phyloP scores from a whole-genome alignment of 1,140 invertebrate genomes.

The Heliconius hermathena region DNA sequence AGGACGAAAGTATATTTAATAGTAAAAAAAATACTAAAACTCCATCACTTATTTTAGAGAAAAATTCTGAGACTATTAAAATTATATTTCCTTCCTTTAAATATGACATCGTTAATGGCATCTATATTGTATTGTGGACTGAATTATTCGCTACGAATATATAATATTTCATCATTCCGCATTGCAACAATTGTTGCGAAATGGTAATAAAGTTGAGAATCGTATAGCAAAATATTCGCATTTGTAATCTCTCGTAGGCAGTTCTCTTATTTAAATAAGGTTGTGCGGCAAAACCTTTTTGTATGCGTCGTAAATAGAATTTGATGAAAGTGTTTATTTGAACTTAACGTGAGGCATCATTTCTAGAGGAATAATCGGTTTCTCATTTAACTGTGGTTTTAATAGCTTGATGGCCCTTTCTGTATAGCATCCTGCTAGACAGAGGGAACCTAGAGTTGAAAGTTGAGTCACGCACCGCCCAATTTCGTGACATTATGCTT shows the following conservation, averaged over 20 bases:
- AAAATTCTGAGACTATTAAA: neutral
- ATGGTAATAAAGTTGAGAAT: slow-evolving; percentile 7
- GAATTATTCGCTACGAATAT: slow-evolving; percentile 26
- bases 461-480: too few species aligned
- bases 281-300: neutral
- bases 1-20: too few species aligned
- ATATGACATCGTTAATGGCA: slow-evolving; percentile 20
- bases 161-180: slow-evolving; percentile 17
- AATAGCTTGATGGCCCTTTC: neutral
- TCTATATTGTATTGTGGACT: slow-evolving; percentile 7
- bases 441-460: too few species aligned
- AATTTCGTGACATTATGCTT: neutral
- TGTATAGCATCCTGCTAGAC: too few species aligned
- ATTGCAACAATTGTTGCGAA: slow-evolving; percentile 18
- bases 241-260: slow-evolving; percentile 29
- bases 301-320: slow-evolving; percentile 33
- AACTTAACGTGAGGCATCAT: slow-evolving; percentile 8
- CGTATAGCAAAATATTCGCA: neutral
- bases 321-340: slow-evolving; percentile 36
- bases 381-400: neutral
- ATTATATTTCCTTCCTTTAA: neutral
- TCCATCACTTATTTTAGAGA: too few species aligned
- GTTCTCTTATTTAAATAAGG: slow-evolving; percentile 35
- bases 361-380: neutral
- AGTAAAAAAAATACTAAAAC: too few species aligned